Evolutionary conservation across 2,888 invertebrate species (phyloP).

Genomic region (Pseudococcus viburni): DNA sequence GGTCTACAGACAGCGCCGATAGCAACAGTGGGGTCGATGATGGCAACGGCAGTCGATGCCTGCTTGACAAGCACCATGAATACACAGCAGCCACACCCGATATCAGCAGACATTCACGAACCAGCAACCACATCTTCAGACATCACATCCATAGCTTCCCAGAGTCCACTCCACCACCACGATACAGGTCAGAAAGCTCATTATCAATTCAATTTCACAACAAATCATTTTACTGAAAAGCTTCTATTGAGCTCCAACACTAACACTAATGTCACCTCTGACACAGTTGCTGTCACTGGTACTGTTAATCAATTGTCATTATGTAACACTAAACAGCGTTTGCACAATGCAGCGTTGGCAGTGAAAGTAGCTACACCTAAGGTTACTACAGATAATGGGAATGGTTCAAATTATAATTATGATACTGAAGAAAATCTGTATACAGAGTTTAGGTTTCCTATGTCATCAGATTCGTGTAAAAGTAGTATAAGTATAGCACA

Average conservation of each 20-base stretch:
- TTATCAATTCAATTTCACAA: slow-evolving; percentile 1
- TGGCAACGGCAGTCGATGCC: slow-evolving; percentile 65
- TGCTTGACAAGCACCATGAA: slow-evolving; percentile 14
- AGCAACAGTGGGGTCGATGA: slow-evolving; percentile 17
- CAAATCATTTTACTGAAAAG: slow-evolving; percentile 62
- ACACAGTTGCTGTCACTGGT: neutral
- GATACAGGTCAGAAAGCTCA: slow-evolving; percentile 68
- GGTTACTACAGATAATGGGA: neutral
- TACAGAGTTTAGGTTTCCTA: slow-evolving; percentile 54
- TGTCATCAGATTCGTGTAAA: neutral
- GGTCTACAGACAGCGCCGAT: slow-evolving; percentile 68
- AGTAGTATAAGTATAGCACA: neutral
- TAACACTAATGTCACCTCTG: neutral
- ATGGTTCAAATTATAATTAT: slow-evolving; percentile 1
- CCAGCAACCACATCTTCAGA: slow-evolving; percentile 71
- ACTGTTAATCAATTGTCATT: neutral
- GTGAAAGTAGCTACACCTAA: neutral
- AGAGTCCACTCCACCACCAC: slow-evolving; percentile 72
- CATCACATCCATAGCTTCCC: slow-evolving; percentile 73
- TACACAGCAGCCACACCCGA: slow-evolving; percentile 70
- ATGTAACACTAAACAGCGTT: neutral
- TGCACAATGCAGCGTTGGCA: neutral
- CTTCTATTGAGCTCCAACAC: slow-evolving; percentile 56
- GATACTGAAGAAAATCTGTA: slow-evolving; percentile 4
- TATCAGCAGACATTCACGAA: slow-evolving; percentile 73